These are phyloP conservation scores for Branchellion lobata DNA, from an alignment of 2,888 invertebrate genomes.

Conservation along the genomic window DNA sequence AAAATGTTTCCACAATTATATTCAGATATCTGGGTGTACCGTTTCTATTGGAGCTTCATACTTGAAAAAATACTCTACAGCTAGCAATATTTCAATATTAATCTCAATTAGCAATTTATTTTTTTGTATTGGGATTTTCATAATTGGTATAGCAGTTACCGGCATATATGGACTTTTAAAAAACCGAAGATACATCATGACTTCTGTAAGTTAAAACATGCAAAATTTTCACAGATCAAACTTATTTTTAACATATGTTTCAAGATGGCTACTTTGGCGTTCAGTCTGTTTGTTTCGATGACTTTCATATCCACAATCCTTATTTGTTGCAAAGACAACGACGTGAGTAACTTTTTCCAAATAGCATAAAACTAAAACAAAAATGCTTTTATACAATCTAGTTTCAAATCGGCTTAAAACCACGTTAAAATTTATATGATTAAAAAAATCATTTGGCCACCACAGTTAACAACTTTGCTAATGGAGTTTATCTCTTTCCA, in stretches of 20 bases:
- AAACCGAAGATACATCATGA: neutral
- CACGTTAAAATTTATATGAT: too few relatives aligned
- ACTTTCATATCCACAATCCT: neutral
- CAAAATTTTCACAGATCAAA: neutral
- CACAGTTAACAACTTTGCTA: too few relatives aligned
- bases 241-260: neutral
- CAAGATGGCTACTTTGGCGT: constrained; percentile 3
- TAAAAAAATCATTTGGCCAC: too few relatives aligned
- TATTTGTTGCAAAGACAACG: neutral
- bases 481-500: too few relatives aligned
- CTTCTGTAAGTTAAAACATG: neutral
- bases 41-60: neutral
- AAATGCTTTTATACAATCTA: too few relatives aligned
- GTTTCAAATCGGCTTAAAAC: neutral
- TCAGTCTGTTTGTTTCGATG: neutral
- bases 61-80: neutral
- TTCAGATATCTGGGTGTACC: neutral
- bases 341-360: too few relatives aligned
- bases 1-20: too few relatives aligned
- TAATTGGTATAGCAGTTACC: neutral
- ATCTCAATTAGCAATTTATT: neutral
- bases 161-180: constrained; percentile 3
- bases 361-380: too few relatives aligned
- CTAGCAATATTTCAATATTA: neutral
- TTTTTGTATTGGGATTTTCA: neutral